Percentiles rank a stretch among this genome's conserved stretches.
phyloP scores from a whole-genome alignment of 2,113 vertebrate species.

The Carassius gibelio region DNA sequence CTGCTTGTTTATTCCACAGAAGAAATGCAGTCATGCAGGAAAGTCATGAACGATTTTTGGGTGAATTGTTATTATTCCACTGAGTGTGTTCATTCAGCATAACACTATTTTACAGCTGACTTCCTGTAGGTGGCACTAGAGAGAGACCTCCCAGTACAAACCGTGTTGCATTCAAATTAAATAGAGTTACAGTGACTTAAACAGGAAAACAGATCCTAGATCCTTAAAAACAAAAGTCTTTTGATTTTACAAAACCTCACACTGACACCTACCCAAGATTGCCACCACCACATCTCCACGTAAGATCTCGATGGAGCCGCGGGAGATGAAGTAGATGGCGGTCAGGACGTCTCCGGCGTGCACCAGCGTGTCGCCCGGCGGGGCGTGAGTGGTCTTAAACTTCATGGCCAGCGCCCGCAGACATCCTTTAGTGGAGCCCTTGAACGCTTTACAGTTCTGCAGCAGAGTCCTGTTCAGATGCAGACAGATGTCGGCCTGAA shows the following conservation, averaged over 20 bases:
- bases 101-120: background rate
- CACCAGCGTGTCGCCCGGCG: conserved; percentile 91
- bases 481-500: conserved; percentile 95
- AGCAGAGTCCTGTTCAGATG: conserved; percentile 91
- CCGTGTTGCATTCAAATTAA: too few species aligned
- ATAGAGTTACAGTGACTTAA: background rate
- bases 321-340: conserved; percentile 94
- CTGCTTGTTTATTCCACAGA: background rate
- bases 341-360: conserved; percentile 93
- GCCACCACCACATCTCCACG: conserved; percentile 92
- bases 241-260: too few species aligned
- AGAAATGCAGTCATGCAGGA: background rate
- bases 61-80: background rate
- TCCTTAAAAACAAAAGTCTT: too few species aligned
- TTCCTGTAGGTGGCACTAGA: conserved; percentile 56
- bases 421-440: conserved; percentile 92
- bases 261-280: conserved; percentile 80
- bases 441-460: conserved; percentile 94
- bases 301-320: conserved; percentile 96
- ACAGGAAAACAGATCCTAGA: background rate
- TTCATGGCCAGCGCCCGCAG: conserved; percentile 94
- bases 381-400: conserved; percentile 95
- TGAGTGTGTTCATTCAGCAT: background rate
- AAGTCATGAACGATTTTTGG: background rate
- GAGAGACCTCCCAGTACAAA: background rate